Base-by-base conservation (phyloP, 2,113 vertebrate genomes). In the Cinclus mexicanus region DNA sequence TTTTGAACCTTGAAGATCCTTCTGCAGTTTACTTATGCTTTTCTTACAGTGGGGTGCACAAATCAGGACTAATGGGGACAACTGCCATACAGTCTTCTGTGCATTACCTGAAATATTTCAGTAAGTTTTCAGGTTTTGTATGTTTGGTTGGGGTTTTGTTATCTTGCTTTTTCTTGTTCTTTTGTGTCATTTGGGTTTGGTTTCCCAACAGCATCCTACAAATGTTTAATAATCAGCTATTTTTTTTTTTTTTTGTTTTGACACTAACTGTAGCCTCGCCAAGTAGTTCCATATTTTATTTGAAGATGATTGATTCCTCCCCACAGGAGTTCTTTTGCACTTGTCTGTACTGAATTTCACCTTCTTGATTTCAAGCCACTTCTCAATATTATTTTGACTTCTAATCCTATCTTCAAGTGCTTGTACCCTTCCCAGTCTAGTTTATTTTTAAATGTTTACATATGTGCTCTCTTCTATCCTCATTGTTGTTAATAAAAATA, bases 181-280 rank as follows among this genome's bases (percentile, higher is more conserved):
- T 44, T 69, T 39, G 11, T 26, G 18, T 20, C 23, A 42, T 22
- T 75, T 39, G n/a, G 9, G 19, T 42, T 37, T 61, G 12, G 3
- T 42, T 77, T 57, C 26, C 10, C 50, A 91, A 33, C 16, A n/a
- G 12, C 47, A 57, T 83, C n/a, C 37, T 26, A 63, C 4, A 59
- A 57, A 78, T 0, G 1, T 28, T 61, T 80, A 80, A 83, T 56
- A 89, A 80, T 15, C 13, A 70, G 35, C 20, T 53, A 12, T 84
- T 86, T 80, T 77, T 85, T 84, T 86, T 80, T 55, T 64, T 77
- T 85, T 87, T 72, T 59, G 10, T 84, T 96, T 89, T 84, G 52
- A 47, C 41, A 82, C 12, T 71, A 91, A 23, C 16, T 47, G 37
- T 52, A 91, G 21, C 41, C 64, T 72, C 82, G 15, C 35, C 56